Percentiles rank a stretch among this genome's conserved stretches.
These are phyloP conservation scores for Magallana nippona DNA, from an alignment of 2,888 invertebrate species.

Conservation along the genomic window DNA sequence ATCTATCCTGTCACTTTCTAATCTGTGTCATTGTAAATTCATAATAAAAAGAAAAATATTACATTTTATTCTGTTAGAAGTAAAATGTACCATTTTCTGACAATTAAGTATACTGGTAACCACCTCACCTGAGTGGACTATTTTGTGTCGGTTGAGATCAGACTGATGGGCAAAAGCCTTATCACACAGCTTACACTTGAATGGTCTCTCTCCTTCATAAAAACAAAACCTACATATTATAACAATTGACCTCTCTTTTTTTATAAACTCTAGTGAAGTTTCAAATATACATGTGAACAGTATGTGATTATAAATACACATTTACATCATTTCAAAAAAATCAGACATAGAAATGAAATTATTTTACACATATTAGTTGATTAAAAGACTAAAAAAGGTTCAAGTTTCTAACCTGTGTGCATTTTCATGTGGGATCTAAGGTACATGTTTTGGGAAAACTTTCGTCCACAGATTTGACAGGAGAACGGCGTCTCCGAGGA, in stretches of 20 bases:
- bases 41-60: too few relatives aligned
- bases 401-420: constrained; percentile 70
- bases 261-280: too few relatives aligned
- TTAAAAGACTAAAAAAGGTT: too few relatives aligned
- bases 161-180: constrained; percentile 77
- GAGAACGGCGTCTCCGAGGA: constrained; percentile 66
- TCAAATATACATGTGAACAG: too few relatives aligned
- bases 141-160: constrained; percentile 75
- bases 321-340: too few relatives aligned
- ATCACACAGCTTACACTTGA: constrained; percentile 71
- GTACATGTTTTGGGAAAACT: constrained; percentile 75
- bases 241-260: too few relatives aligned
- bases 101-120: not conserved
- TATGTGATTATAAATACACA: too few relatives aligned
- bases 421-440: constrained; percentile 76
- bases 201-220: constrained; percentile 74
- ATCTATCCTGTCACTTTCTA: not conserved
- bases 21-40: not conserved
- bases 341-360: too few relatives aligned
- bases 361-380: too few relatives aligned
- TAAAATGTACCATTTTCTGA: not conserved
- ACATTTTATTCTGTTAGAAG: too few relatives aligned
- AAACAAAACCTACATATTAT: too few relatives aligned
- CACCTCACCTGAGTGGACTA: constrained; percentile 74
- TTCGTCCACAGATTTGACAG: constrained; percentile 70